Base-by-base conservation (phyloP, 2,888 invertebrate species). In the Nephrotoma guestfalica region DNA sequence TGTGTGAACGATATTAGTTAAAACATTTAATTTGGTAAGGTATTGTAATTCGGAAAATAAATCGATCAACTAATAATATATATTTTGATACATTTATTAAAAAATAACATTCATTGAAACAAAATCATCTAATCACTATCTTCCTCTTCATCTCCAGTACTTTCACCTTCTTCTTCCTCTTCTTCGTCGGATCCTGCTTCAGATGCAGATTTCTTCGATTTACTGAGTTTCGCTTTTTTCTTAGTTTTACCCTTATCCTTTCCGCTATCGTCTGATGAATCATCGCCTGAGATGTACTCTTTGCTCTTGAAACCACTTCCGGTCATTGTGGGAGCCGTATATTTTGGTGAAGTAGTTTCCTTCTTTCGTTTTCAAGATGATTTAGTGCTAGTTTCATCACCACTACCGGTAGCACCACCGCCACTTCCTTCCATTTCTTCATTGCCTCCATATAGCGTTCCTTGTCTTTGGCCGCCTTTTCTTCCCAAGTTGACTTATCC, bases 401-500 rank as follows among this genome's bases (percentile, higher is more conserved):
- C 88, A 6, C 87, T 71, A 4, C 93, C 90, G 30, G 71, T 9
- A 0, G 71, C 71, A 71, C 30, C 9, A 1, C 93, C 93, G n/a
- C 94, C 94, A 40, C 94, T 95, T 71, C 94, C 95, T 96, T 95
- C 91, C 98, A 99, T 89, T 96, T 96, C 89, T 95, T 95, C 97
- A 99, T 98, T 9, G 96, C 97, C 88, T 93, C 93, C 86, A 93
- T 93, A 91, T 99, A 99, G 57, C 97, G 95, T 90, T 96, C 96
- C 91, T 98, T 99, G 2, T 96, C 94, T 90, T 96, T 96, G 11
- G 92, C 93, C 0, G 97, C 96, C 90, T 96, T 96, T 87, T 95
- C 94, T 88, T 99, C 98, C 97, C 97, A 99, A 92, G 97, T 95
- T 43, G 95, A 93, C 92, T 97, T 98, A 89, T 97, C 96, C 89